Evolutionary conservation across 2,797 vertebrate species (phyloP).

Genomic region (Astyanax mexicanus): DNA sequence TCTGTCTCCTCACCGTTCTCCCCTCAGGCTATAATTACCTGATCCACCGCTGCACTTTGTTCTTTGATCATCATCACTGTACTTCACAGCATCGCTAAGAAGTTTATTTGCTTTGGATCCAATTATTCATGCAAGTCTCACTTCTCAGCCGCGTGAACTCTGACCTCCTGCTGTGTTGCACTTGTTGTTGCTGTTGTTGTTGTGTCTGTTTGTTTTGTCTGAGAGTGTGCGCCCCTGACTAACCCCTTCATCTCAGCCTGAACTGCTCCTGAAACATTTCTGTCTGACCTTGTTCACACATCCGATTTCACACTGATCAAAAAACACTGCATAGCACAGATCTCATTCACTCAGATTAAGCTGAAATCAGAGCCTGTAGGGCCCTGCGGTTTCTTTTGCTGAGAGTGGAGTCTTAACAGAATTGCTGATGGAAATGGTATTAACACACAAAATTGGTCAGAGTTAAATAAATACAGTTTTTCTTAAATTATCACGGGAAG

Average conservation of each 20-base stretch:
- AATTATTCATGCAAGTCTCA: slow-evolving; percentile 22
- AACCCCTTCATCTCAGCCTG: slow-evolving; percentile 39
- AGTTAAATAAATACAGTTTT: too few relatives aligned
- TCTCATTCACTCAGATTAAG: background rate
- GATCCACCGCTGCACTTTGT: slow-evolving; percentile 16
- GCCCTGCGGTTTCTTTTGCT: background rate
- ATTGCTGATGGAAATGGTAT: background rate
- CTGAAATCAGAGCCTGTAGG: background rate
- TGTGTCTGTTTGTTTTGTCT: slow-evolving; percentile 56
- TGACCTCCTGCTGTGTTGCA: slow-evolving; percentile 58
- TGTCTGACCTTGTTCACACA: background rate
- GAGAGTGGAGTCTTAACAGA: background rate
- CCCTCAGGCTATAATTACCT: slow-evolving; percentile 25
- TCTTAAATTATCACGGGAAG: too few relatives aligned
- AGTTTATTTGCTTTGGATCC: slow-evolving; percentile 44
- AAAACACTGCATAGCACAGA: background rate
- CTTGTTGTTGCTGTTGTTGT: slow-evolving; percentile 49
- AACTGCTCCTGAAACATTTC: slow-evolving; percentile 25
- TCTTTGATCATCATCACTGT: slow-evolving; percentile 10
- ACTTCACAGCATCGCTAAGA: slow-evolving; percentile 28
- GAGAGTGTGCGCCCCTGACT: slow-evolving; percentile 32
- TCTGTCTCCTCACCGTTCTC: slow-evolving; percentile 41
- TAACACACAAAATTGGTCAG: too few relatives aligned
- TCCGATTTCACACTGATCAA: background rate
- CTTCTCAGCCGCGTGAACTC: slow-evolving; percentile 53